Percentiles rank a stretch among this genome's conserved stretches.
These are phyloP conservation scores for Anas platyrhynchos DNA, from an alignment of 2,113 vertebrate genomes.

Conservation along the genomic window DNA sequence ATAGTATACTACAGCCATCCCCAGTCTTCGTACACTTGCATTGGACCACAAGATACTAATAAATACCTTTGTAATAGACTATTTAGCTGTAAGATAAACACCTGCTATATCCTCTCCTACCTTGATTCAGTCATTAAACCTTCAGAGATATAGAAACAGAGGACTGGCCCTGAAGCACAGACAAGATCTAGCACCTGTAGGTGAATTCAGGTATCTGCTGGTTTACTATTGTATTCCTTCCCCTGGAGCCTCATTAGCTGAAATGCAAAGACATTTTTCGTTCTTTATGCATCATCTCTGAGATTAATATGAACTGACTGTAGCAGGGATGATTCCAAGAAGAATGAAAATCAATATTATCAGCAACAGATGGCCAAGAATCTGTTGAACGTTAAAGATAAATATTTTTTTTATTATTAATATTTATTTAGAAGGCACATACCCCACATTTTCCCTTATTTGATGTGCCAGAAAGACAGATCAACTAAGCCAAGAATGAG, in stretches of 20 bases:
- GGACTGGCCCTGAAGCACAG: not conserved
- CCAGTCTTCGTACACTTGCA: not conserved
- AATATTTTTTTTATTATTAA: not conserved
- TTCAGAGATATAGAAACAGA: not conserved
- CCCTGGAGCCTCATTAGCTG: not conserved
- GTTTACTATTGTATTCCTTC: not conserved
- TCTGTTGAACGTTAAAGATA: slow-evolving; percentile 15
- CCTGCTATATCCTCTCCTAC: not conserved
- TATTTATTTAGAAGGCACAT: not conserved
- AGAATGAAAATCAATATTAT: slow-evolving; percentile 39
- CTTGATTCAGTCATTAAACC: not conserved
- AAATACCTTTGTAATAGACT: not conserved
- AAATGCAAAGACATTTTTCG: not conserved
- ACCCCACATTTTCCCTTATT: not conserved
- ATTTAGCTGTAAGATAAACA: not conserved
- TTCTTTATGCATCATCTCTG: not conserved
- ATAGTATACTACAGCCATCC: not conserved
- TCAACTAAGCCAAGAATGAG: not conserved
- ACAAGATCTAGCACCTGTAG: not conserved
- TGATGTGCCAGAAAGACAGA: not conserved
- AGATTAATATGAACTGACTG: slow-evolving; percentile 39
- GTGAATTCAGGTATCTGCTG: not conserved
- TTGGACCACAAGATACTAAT: not conserved
- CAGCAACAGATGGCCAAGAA: slow-evolving; percentile 27
- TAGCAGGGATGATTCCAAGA: slow-evolving; percentile 9